Base-by-base conservation (phyloP, 2,797 vertebrate species). In the Cirrhinus mrigala region DNA sequence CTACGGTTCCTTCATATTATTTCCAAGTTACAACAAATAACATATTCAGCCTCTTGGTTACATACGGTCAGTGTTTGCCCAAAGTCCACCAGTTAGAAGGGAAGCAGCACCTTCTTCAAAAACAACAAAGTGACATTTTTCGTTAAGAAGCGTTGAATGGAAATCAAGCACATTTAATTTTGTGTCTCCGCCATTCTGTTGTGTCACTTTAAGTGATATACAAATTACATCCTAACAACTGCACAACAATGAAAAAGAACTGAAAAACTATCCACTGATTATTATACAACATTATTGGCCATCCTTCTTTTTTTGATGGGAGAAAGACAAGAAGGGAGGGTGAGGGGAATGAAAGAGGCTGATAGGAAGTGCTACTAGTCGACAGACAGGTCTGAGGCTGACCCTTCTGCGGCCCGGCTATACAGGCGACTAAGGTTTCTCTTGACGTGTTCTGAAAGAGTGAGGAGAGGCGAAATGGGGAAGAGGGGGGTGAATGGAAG, bases 391-490 rank as follows among this genome's bases (percentile, higher is more conserved):
- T 91, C 94, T 93, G 82, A 92, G 87, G 89, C 87, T 91, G 95
- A 94, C 92, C 92, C 92, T 87, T 85, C 87, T 90, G 18, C 87
- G 91, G 85, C 52, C 81, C 22, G 22, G 85, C 82, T 74, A 82
- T 81, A 86, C 79, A 87, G 94, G 92, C 87, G 68, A 93, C 94
- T 96, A 94, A 90, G 92, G 91, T 97, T 96, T 96, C 95, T 95
- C 91, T 87, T 83, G 79, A 86, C 92, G 94, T 93, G 94, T 92
- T 90, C 93, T 92, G 92, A 93, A 94, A 94, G 82, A 87, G 86
- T 85, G 86, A 80, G 69, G 58, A 85, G 74, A 81, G 91, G 92
- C 9, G 48, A 69, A 82, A 83, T 56, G 74, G 54, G 58, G 40
- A 24, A 37, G 52, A 81, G 18, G 33, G 81, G 73, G 78, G 81